Evolutionary conservation across 2,888 invertebrate genomes (phyloP).

Genomic region (Eupithecia exiguata): DNA sequence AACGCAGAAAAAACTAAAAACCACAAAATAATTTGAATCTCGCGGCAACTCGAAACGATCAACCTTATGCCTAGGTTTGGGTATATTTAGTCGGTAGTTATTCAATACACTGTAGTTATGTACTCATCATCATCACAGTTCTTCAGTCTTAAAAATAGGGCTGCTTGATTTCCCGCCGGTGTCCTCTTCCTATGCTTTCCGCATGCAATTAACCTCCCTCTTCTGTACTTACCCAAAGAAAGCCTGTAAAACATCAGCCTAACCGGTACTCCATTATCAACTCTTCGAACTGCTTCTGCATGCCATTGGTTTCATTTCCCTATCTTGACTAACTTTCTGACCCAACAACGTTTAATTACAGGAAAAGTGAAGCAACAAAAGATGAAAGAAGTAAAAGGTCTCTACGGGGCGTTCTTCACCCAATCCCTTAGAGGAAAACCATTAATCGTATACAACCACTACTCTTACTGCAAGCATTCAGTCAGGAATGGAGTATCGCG

Average conservation of each 20-base stretch:
- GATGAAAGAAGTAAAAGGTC: conserved; percentile 39
- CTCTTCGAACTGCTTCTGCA: not conserved
- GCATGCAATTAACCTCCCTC: not conserved
- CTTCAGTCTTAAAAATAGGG: not conserved
- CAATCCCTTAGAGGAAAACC: conserved; percentile 73
- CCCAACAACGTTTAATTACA: conserved; percentile 18
- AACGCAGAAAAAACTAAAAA: too few species aligned
- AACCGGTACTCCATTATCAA: not conserved
- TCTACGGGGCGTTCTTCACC: conserved; percentile 64
- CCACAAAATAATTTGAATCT: too few species aligned
- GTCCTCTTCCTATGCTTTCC: not conserved
- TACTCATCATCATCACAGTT: not conserved
- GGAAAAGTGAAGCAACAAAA: conserved; percentile 12
- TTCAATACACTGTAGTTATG: not conserved
- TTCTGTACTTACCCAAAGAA: not conserved
- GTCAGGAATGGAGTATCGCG: conserved; percentile 63
- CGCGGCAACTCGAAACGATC: not conserved
- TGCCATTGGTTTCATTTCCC: not conserved
- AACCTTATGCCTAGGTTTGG: not conserved
- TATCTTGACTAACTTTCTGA: not conserved
- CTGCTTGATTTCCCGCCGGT: not conserved
- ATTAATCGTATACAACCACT: conserved; percentile 69
- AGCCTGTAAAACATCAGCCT: not conserved
- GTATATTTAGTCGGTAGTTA: not conserved
- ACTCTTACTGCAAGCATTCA: conserved; percentile 74